Evolutionary conservation across 2,888 invertebrate genomes (phyloP), one percentile per base, ranked within the genome.

Genomic region (Anticlea derivata): DNA sequence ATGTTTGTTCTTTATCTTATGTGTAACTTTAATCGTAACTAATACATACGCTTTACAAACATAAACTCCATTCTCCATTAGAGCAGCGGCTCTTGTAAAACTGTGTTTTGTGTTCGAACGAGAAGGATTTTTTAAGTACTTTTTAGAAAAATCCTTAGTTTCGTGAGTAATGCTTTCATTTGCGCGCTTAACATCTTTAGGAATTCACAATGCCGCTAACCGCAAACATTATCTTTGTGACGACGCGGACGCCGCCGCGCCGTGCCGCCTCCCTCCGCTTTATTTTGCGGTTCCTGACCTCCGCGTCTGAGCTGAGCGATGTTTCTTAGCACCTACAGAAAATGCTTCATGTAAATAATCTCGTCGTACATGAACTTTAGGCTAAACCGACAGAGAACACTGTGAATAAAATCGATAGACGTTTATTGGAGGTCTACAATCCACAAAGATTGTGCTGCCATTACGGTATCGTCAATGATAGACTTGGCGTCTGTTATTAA

Each of bases 261-360:
- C 38, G 26, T 29, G n/a, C 23, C 31, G 31, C 41, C 41, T 33
- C 51, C 41, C 41, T 33, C 51, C 44, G 39, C 45, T 51, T 50
- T 59, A 60, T 61, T 67, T 59, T 40, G 67, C 65, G 74, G 75
- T 73, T 79, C 75, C 75, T 78, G 76, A 78, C 75, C 73, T 60
- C 69, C 66, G 68, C 70, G 64, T 65, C 4, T 17, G 4, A 66
- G 40, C 22, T 34, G 7, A 33, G n/a, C 23, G 26, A 46, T 37
- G 22, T 43, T 31, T 33, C 2, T 43, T 13, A n/a, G n/a, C n/a
- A n/a, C n/a, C n/a, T n/a, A n/a, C n/a, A n/a, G n/a, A n/a, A n/a
- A n/a, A n/a, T n/a, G n/a, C n/a, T n/a, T n/a, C n/a, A n/a, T n/a
- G n/a, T n/a, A n/a, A n/a, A n/a, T n/a, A n/a, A n/a, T n/a, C n/a